Conservation (phyloP, 2,888 invertebrate genomes). For the Coenonympha glycerion region DNA sequence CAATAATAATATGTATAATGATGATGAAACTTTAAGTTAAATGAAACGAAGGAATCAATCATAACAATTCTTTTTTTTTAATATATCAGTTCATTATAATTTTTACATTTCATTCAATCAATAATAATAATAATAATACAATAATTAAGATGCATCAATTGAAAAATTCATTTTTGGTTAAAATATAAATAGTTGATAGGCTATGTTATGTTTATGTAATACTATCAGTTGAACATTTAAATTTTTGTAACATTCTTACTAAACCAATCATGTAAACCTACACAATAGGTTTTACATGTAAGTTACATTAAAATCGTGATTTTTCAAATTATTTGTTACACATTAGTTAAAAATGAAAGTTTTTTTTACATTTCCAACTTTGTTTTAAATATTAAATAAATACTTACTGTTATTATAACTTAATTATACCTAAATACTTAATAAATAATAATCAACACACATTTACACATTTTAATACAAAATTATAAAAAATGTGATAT, state of each 20-base stretch:
- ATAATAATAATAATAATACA: conserved; percentile 14
- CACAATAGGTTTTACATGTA: not conserved
- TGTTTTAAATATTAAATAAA: not conserved
- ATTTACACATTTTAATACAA: conserved; percentile 36
- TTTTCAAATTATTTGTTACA: not conserved
- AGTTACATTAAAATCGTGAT: not conserved
- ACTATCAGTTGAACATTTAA: not conserved
- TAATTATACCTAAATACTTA: not conserved
- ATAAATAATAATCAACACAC: conserved; percentile 20
- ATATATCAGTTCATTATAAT: conserved; percentile 39
- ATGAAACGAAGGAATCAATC: not conserved
- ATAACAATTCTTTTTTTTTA: conserved; percentile 51
- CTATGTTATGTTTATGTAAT: not conserved
- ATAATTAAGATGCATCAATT: too few relatives aligned
- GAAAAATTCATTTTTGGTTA: not conserved
- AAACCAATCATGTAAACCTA: not conserved
- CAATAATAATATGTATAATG: not conserved
- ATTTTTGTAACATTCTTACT: not conserved
- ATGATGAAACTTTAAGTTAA: not conserved
- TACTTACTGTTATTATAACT: not conserved
- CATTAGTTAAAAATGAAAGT: not conserved
- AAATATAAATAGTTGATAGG: not conserved
- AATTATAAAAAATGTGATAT: conserved; percentile 34
- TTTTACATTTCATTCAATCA: conserved; percentile 25
- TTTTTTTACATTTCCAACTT: not conserved